Evolutionary conservation across 2,797 vertebrate genomes (phyloP).

Genomic region (Phrynocephalus forsythii): DNA sequence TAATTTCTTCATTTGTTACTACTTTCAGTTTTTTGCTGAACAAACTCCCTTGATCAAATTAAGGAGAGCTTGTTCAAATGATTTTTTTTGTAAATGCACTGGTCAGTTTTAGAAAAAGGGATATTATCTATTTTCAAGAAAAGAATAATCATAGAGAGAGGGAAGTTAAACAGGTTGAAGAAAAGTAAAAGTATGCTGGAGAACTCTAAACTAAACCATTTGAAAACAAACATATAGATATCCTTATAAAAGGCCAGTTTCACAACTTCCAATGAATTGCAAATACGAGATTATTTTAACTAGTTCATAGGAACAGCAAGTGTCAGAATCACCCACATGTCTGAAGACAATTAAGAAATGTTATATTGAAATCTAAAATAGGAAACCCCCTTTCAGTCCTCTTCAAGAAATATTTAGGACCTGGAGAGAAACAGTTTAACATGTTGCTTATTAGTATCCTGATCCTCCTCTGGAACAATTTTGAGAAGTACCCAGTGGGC

Average conservation of each 20-base stretch:
- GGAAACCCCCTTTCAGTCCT: not conserved
- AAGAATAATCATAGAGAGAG: conserved; percentile 46
- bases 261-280: conserved; percentile 1
- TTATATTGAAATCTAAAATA: not conserved
- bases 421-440: not conserved
- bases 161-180: conserved; percentile 21
- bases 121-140: conserved; percentile 54
- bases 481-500: not conserved
- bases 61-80: conserved; percentile 20
- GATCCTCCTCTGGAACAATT: not conserved
- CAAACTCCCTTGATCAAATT: conserved; percentile 60
- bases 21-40: conserved; percentile 51
- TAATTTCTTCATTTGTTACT: conserved; percentile 58
- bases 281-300: not conserved
- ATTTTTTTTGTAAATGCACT: conserved; percentile 52
- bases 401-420: not conserved
- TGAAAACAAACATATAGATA: conserved; percentile 27
- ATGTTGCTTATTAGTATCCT: not conserved
- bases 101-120: conserved; percentile 61
- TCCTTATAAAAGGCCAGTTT: conserved; percentile 12
- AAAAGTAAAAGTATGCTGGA: conserved; percentile 31
- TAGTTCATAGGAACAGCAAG: not conserved
- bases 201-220: conserved; percentile 8
- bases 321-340: not conserved
- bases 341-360: not conserved